phyloP scores from a whole-genome alignment of 1,140 invertebrate genomes.

The Elysia chlorotica region DNA sequence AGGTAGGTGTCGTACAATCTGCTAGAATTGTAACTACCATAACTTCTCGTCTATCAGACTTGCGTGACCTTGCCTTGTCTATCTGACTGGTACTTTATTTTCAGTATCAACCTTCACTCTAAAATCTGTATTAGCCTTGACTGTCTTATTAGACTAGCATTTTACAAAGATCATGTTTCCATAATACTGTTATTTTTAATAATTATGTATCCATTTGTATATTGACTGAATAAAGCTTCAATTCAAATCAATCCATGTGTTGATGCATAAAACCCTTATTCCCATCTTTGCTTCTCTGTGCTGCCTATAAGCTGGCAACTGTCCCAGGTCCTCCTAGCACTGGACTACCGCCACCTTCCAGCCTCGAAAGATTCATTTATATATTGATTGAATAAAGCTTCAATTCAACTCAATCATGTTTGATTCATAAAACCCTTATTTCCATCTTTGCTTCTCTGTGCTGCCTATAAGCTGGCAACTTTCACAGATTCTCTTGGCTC shows the following conservation, averaged over 20 bases:
- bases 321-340: conserved; percentile 71
- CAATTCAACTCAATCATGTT: not conserved
- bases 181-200: conserved; percentile 73
- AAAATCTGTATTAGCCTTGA: not conserved
- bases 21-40: no score
- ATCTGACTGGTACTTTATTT: not conserved
- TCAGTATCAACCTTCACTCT: not conserved
- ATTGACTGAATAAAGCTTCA: no score
- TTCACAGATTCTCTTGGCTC: conserved; percentile 71
- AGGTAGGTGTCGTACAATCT: no score
- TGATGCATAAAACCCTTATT: not conserved
- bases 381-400: no score
- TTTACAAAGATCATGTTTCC: conserved; percentile 73
- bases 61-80: no score
- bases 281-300: conserved; percentile 12
- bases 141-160: conserved; percentile 64
- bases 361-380: conserved; percentile 65
- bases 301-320: conserved; percentile 67
- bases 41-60: no score
- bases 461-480: conserved; percentile 67
- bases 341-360: conserved; percentile 76
- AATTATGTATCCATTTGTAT: no score
- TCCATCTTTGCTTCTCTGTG: conserved; percentile 10
- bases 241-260: not conserved
- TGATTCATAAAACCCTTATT: not conserved